These are phyloP conservation scores for Zophobas atratus DNA, from an alignment of 1,140 invertebrate genomes.

Conservation along the genomic window DNA sequence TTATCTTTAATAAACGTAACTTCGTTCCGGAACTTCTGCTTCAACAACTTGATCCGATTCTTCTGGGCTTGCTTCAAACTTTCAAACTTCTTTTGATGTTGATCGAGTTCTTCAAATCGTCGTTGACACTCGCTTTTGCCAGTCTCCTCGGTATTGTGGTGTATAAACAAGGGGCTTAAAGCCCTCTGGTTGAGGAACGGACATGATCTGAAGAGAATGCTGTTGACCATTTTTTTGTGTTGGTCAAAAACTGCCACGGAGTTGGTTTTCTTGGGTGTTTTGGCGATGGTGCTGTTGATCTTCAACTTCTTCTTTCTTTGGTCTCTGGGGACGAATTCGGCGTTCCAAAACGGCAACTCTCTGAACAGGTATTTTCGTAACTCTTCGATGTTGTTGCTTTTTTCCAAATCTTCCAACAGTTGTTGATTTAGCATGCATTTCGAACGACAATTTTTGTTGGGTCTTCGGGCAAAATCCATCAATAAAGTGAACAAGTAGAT, in stretches of 20 bases:
- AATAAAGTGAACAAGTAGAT: constrained; percentile 15
- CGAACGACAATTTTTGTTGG: not conserved
- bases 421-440: not conserved
- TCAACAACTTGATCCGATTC: constrained; percentile 57
- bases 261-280: not conserved
- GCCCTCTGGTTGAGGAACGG: not conserved
- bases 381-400: constrained; percentile 26
- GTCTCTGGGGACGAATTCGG: not conserved
- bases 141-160: constrained; percentile 46
- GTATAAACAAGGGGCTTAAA: not conserved
- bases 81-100: constrained; percentile 47
- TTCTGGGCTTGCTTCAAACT: constrained; percentile 52
- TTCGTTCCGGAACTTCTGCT: constrained; percentile 55
- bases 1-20: constrained; percentile 52
- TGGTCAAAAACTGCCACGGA: not conserved
- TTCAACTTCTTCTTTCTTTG: constrained; percentile 3
- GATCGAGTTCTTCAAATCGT: constrained; percentile 57
- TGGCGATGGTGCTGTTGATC: not conserved
- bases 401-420: not conserved
- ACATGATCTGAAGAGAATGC: not conserved
- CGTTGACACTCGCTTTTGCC: constrained; percentile 60
- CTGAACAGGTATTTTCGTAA: constrained; percentile 26
- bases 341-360: constrained; percentile 29
- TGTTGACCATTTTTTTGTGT: not conserved
- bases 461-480: constrained; percentile 5